Evolutionary conservation across 2,113 vertebrate genomes (phyloP).

Genomic region (Myrmecobius fasciatus): DNA sequence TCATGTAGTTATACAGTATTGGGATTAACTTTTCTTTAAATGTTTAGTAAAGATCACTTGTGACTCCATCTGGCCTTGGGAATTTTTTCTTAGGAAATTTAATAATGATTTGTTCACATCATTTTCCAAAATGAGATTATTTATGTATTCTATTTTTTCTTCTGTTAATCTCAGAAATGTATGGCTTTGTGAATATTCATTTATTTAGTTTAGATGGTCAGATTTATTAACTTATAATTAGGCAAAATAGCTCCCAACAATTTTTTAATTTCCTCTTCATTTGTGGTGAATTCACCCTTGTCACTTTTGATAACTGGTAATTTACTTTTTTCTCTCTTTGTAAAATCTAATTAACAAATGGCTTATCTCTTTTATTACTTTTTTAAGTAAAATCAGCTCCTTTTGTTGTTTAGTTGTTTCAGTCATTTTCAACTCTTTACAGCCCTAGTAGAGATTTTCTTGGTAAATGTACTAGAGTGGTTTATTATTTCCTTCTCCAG

Average conservation of each 20-base stretch:
- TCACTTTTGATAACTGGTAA: not conserved
- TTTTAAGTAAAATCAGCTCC: not conserved
- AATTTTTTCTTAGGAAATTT: not conserved
- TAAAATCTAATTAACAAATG: not conserved
- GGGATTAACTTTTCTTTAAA: not conserved
- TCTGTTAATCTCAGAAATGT: no score
- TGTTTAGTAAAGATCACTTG: not conserved
- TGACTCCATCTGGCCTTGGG: not conserved
- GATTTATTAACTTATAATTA: not conserved
- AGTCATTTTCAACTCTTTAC: no score
- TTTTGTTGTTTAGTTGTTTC: not conserved
- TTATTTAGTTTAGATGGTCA: not conserved
- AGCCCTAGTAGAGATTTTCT: no score
- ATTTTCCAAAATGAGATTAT: not conserved
- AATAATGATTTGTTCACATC: not conserved
- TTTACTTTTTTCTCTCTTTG: not conserved
- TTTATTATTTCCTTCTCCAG: no score
- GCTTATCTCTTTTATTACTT: not conserved
- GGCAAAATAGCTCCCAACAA: not conserved
- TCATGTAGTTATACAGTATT: not conserved
- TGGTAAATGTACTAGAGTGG: no score
- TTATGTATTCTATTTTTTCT: not conserved
- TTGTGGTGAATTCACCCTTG: not conserved
- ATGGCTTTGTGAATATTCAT: not conserved
- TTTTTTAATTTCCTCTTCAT: not conserved